These are phyloP conservation scores for Tetrax tetrax DNA, from an alignment of 2,113 vertebrate species.

Conservation along the genomic window DNA sequence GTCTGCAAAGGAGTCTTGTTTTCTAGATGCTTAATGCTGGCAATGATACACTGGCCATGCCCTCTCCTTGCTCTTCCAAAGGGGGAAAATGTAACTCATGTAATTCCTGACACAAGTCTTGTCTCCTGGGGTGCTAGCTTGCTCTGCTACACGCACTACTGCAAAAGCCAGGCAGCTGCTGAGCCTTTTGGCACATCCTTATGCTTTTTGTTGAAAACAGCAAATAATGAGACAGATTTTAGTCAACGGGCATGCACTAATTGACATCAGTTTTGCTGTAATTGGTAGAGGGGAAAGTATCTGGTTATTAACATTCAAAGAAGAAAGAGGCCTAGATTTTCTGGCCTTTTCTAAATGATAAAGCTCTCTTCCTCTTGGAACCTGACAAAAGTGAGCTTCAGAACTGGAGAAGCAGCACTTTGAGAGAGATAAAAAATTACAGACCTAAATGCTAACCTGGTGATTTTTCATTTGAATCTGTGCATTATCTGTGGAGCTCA, in stretches of 20 bases:
- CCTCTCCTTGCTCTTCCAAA: neutral
- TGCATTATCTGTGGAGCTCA: neutral
- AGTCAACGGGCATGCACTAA: neutral
- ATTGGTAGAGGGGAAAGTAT: neutral
- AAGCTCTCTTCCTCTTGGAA: neutral
- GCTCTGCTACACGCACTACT: fast-evolving
- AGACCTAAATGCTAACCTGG: neutral
- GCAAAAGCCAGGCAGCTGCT: neutral
- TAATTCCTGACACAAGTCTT: neutral
- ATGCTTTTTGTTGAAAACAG: neutral
- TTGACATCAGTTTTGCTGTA: neutral
- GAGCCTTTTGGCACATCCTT: neutral
- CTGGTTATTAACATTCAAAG: neutral
- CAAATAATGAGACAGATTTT: neutral
- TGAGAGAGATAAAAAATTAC: neutral
- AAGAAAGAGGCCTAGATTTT: neutral
- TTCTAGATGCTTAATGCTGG: fast-evolving
- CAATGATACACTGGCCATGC: neutral
- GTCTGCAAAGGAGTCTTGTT: fast-evolving
- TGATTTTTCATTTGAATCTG: neutral
- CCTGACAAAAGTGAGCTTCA: neutral
- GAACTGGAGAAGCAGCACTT: neutral
- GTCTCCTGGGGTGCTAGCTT: fast-evolving
- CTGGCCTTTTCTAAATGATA: neutral
- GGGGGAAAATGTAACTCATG: neutral